Evolutionary conservation across 2,113 vertebrate genomes (phyloP).

Genomic region (Scomber japonicus): DNA sequence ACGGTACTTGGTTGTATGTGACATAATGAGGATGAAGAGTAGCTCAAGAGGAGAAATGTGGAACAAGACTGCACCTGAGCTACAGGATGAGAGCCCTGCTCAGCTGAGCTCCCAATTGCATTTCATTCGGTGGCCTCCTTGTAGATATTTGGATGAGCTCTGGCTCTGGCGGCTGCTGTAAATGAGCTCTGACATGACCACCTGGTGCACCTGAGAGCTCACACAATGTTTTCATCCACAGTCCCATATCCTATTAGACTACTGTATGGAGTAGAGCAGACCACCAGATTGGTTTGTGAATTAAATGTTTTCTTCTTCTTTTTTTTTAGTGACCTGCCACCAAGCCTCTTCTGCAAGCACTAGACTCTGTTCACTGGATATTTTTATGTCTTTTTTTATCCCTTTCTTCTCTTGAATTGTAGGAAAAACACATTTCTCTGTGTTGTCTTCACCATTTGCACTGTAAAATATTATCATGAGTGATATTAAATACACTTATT

Average conservation of each 20-base stretch:
- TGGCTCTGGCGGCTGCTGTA: background rate
- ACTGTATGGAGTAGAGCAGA: too few species aligned
- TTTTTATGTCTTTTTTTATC: too few species aligned
- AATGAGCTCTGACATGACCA: background rate
- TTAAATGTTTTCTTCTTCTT: too few species aligned
- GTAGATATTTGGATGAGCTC: constrained; percentile 24
- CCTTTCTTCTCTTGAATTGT: too few species aligned
- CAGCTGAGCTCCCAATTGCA: background rate
- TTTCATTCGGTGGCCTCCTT: constrained; percentile 11
- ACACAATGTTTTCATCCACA: constrained; percentile 5
- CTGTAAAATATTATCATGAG: too few species aligned
- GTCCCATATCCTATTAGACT: background rate
- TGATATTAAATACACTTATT: too few species aligned
- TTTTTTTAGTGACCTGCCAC: too few species aligned
- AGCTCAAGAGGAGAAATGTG: constrained; percentile 9
- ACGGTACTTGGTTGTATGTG: background rate
- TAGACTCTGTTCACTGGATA: too few species aligned
- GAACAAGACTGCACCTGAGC: constrained; percentile 29
- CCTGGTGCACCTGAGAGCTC: constrained; percentile 22
- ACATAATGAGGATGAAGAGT: background rate
- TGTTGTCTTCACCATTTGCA: too few species aligned
- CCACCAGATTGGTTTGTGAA: too few species aligned
- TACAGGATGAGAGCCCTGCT: constrained; percentile 18
- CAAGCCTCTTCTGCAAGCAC: too few species aligned
- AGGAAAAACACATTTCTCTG: too few species aligned